Conservation (phyloP, 1,140 invertebrate genomes). For the Vanessa tameamea region DNA sequence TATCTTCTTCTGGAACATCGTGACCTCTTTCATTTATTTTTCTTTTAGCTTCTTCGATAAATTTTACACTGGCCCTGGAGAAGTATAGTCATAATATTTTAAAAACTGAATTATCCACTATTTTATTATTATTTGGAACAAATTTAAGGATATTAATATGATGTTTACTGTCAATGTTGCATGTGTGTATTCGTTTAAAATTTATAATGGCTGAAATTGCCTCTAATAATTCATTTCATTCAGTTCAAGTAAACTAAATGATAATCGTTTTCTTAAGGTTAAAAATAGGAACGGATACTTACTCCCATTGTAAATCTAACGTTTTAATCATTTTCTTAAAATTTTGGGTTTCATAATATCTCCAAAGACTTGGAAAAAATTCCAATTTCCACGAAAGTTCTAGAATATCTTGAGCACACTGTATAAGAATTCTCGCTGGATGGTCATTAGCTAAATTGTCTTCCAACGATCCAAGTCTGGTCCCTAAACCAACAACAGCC, state of each 20-base stretch:
- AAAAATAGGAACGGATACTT: conserved; percentile 42
- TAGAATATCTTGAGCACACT: conserved; percentile 83
- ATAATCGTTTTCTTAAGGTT: neutral
- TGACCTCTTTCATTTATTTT: conserved; percentile 51
- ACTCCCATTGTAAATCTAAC: conserved; percentile 74
- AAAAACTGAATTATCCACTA: no score
- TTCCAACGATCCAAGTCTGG: conserved; percentile 83
- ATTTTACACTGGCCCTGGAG: conserved; percentile 54
- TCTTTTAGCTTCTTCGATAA: conserved; percentile 58
- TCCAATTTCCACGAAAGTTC: conserved; percentile 83
- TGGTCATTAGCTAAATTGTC: conserved; percentile 75
- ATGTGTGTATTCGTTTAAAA: no score
- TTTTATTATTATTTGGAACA: no score
- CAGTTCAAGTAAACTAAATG: no score
- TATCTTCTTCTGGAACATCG: conserved; percentile 66
- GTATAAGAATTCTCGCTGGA: conserved; percentile 82
- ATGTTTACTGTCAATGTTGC: no score
- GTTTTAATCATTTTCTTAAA: conserved; percentile 80
- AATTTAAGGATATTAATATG: no score
- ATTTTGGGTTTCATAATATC: conserved; percentile 80
- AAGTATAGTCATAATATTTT: neutral
- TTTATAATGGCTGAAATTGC: no score
- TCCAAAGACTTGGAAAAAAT: conserved; percentile 83
- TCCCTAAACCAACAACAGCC: conserved; percentile 84
- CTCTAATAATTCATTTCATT: no score